Conservation (phyloP, 1,140 invertebrate genomes). For the Drosophila persimilis region DNA sequence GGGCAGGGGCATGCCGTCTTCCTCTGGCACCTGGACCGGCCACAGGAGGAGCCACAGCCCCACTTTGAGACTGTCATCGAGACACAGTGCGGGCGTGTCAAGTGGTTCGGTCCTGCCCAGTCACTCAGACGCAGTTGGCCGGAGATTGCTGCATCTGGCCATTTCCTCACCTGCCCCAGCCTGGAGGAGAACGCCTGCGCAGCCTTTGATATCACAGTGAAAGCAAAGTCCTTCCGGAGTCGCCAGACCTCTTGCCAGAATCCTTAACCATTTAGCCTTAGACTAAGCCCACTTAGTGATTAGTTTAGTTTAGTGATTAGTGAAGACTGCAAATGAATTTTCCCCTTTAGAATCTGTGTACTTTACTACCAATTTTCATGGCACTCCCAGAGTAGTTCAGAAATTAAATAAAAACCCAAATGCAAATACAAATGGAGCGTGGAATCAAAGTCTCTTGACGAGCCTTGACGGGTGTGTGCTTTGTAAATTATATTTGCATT, state of each 20-base stretch:
- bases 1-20: constrained; percentile 32
- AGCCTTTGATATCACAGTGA: constrained; percentile 54
- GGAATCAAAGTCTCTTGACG: constrained; percentile 22
- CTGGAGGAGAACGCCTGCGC: not conserved
- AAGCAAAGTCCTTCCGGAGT: constrained; percentile 17
- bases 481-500: constrained; percentile 68
- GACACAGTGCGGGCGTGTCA: constrained; percentile 37
- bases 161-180: constrained; percentile 44
- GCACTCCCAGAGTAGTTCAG: constrained; percentile 5
- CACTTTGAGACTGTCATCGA: constrained; percentile 59
- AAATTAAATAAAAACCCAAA: constrained; percentile 4
- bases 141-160: constrained; percentile 50
- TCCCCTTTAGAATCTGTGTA: constrained; percentile 1
- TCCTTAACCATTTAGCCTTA: too few species aligned
- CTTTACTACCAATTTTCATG: constrained; percentile 12
- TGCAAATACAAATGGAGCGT: not conserved
- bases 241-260: not conserved
- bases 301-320: not conserved
- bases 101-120: constrained; percentile 55
- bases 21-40: constrained; percentile 48
- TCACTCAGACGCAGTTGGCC: constrained; percentile 55
- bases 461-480: constrained; percentile 29
- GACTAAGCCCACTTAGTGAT: not conserved
- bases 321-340: constrained; percentile 15
- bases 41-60: constrained; percentile 4